Evolutionary conservation across 2,113 vertebrate species (phyloP), one percentile per base, ranked within the genome.

Genomic region (Athene noctua): DNA sequence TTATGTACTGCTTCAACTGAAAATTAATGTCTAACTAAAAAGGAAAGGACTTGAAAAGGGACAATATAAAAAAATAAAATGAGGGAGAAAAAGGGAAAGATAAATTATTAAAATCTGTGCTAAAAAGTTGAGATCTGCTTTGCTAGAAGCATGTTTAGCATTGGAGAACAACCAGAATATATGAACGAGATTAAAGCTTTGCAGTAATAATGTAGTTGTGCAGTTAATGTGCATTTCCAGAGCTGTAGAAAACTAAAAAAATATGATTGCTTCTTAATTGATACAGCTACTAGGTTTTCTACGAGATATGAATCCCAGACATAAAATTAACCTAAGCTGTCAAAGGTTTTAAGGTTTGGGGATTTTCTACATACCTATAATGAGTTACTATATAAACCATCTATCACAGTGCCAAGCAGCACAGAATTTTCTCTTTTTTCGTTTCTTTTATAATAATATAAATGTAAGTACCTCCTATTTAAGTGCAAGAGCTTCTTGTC

Each of bases 61-160:
- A 82, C 22, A 46, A 40, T 8, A 46, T 49, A 3, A 63, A 73
- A 62, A 84, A 75, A 74, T 10, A n/a, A 72, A 63, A 79, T 1
- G 1, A 54, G 6, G 18, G 9, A 65, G 6, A 84, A 84, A 84
- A 71, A 72, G 2, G 55, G 42, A 83, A 20, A 20, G 75, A 84
- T 54, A 75, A 77, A 66, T 68, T 1, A 92, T 84, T 86, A 83
- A 87, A 91, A 77, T 72, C 32, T 93, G 8, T 90, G 65, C 18
- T 89, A 73, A 63, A 86, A 72, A 92, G n/a, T 42, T 95, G 84
- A 94, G 82, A 58, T 94, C 36, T 90, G 72, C 59, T 94, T 89
- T 87, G n/a, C 57, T 74, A 32, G 70, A 97, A 42, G 78, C 46
- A 74, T 59, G 18, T 49, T 77, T 86, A 89, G 6, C 25, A 11